phyloP scores from a whole-genome alignment of 2,797 vertebrate genomes.

The Chloroceryle amazona region DNA sequence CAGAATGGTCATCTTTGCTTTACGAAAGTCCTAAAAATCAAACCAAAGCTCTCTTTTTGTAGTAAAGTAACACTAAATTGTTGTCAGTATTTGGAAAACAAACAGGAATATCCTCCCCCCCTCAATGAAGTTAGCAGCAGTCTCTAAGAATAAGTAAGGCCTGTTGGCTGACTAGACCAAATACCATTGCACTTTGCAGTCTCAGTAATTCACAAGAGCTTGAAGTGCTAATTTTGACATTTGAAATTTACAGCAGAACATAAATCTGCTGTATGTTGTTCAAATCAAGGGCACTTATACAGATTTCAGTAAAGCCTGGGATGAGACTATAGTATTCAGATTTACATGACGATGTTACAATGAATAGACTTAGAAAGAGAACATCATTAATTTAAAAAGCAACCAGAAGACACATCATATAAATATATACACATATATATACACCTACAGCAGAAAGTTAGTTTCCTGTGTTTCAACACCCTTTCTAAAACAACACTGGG shows the following conservation, averaged over 20 bases:
- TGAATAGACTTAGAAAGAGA: constrained; percentile 10
- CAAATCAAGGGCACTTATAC: constrained; percentile 12
- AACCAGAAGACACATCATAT: not conserved
- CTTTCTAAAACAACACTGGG: not conserved
- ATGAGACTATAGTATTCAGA: not conserved
- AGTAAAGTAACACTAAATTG: not conserved
- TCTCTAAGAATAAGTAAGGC: not conserved
- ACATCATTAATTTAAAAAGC: constrained; percentile 35
- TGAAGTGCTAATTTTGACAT: constrained; percentile 35
- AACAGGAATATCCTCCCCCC: not conserved
- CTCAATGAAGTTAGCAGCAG: not conserved
- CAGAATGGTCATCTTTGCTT: not conserved
- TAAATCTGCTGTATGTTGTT: constrained; percentile 16
- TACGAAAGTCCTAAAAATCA: not conserved
- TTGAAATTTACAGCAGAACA: constrained; percentile 44
- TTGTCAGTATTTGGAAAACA: not conserved
- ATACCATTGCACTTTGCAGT: not conserved
- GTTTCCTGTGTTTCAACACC: constrained; percentile 25
- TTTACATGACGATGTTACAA: not conserved
- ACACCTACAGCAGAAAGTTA: not conserved
- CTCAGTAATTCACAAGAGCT: not conserved
- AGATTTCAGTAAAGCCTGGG: not conserved
- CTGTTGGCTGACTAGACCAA: not conserved
- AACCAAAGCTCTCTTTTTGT: not conserved
- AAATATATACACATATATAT: not conserved